Evolutionary conservation across 2,888 invertebrate genomes (phyloP).

Genomic region (Drosophila formosana): DNA sequence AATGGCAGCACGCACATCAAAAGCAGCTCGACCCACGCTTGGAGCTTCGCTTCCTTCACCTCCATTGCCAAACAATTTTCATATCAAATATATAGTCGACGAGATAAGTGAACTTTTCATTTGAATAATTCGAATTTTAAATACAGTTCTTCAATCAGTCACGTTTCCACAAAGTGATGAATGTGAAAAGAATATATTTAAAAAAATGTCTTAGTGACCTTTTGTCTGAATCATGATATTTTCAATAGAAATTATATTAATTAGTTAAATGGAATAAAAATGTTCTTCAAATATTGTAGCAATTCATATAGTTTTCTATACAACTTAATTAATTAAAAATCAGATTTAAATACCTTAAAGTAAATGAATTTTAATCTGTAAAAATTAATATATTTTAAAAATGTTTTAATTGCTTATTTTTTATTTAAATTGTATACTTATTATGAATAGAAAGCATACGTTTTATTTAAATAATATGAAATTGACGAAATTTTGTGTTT

Average conservation of each 20-base stretch:
- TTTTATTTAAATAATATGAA: no score
- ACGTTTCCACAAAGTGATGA: background rate
- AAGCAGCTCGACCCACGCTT: constrained; percentile 35
- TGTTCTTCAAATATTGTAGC: no score
- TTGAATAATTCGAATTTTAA: constrained; percentile 23
- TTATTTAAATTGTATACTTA: no score
- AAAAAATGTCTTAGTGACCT: background rate
- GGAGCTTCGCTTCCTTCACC: constrained; percentile 24
- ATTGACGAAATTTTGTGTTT: no score
- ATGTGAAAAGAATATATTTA: background rate
- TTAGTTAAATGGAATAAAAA: no score
- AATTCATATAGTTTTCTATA: no score
- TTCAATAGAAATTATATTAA: background rate
- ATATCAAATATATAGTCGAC: constrained; percentile 41
- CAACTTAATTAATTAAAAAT: no score
- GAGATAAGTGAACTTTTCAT: constrained; percentile 37
- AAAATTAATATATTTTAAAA: no score
- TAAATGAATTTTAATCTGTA: no score
- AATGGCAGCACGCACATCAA: constrained; percentile 55
- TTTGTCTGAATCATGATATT: background rate
- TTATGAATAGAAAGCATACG: no score
- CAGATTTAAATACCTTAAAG: no score
- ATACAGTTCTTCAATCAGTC: constrained; percentile 12
- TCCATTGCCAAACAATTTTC: constrained; percentile 46
- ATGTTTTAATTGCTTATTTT: no score